Evolutionary conservation across 2,888 invertebrate species (phyloP), one percentile per base, ranked within the genome.

Genomic region (Diarsia dahlii): DNA sequence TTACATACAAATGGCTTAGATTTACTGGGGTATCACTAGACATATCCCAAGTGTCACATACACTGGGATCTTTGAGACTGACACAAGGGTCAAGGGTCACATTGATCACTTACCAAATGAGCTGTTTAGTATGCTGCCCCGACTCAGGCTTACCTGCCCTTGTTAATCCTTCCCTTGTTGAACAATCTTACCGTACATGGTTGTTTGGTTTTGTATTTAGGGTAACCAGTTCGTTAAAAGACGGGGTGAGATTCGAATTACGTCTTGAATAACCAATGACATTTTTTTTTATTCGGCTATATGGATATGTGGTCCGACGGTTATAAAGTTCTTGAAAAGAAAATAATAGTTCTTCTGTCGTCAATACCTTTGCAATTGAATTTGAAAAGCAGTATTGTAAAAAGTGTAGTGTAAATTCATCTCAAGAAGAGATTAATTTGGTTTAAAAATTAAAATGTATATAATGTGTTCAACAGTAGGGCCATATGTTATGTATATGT

Each of bases 41-140:
- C 68, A 60, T 52, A 60, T 52, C 39, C 48, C 20, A 34, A 73
- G 58, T 50, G 63, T 45, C n/a, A 1, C 13, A 63, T 45, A 63
- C 63, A n/a, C 45, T 45, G 45, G n/a, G 45, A 45, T 63, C n/a
- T 45, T 28, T 34, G 46, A 67, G 46, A 28, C 18, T 45, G 13
- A 15, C 63, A 5, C 13, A 65, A 15, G 46, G 71, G 73, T 81
- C 73, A 84, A 20, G 79, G 75, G 15, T 18, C 54, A 39, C 60
- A 66, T 45, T 74, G 71, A 76, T 79, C 63, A 76, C 46, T 63
- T 71, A 64, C 48, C 15, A 71, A 73, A 79, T 71, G 65, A 80
- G 13, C 58, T 64, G 74, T 45, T 77, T 81, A 58, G 62, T 84
- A 83, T 81, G 77, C 77, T 52, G 28, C 18, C 52, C 70, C 39